Evolutionary conservation across 2,888 invertebrate genomes (phyloP).

Genomic region (Phyllotreta cruciferae): DNA sequence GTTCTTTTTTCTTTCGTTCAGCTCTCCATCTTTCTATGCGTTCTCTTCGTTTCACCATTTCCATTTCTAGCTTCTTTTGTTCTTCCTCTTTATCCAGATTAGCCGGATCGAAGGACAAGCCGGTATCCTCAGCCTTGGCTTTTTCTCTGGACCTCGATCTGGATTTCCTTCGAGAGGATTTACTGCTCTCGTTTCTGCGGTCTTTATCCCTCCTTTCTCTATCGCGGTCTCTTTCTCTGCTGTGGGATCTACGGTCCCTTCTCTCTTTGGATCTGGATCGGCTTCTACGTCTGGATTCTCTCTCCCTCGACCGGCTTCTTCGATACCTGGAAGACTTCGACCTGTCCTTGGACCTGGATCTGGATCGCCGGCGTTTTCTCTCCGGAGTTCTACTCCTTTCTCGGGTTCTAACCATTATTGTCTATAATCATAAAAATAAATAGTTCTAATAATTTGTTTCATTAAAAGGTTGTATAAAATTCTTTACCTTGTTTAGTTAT

Average conservation of each 20-base stretch:
- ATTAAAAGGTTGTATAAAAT: too few species aligned
- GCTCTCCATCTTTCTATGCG: constrained; percentile 96
- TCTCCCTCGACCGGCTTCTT: constrained; percentile 68
- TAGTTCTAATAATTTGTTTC: background rate
- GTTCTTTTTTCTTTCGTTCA: constrained; percentile 87
- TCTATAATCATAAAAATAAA: background rate
- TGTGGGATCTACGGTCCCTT: constrained; percentile 51
- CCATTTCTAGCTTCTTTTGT: constrained; percentile 86
- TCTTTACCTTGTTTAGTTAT: too few species aligned
- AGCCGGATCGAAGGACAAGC: constrained; percentile 74
- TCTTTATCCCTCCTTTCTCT: constrained; percentile 62
- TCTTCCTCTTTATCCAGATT: constrained; percentile 88
- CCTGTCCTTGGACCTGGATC: constrained; percentile 57
- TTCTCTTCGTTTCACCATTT: constrained; percentile 95
- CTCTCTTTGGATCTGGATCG: constrained; percentile 52
- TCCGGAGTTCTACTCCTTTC: constrained; percentile 55
- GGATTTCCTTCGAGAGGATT: constrained; percentile 59
- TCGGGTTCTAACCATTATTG: constrained; percentile 41
- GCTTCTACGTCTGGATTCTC: constrained; percentile 61
- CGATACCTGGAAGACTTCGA: constrained; percentile 68
- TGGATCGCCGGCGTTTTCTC: constrained; percentile 53
- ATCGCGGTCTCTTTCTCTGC: constrained; percentile 50
- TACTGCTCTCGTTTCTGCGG: constrained; percentile 66
- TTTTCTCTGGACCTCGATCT: constrained; percentile 57
- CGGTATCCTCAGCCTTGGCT: constrained; percentile 65